Percentiles rank a stretch among this genome's conserved stretches.
Evolutionary conservation across 2,888 invertebrate genomes (phyloP).

Genomic region (Cyclophora punctaria): DNA sequence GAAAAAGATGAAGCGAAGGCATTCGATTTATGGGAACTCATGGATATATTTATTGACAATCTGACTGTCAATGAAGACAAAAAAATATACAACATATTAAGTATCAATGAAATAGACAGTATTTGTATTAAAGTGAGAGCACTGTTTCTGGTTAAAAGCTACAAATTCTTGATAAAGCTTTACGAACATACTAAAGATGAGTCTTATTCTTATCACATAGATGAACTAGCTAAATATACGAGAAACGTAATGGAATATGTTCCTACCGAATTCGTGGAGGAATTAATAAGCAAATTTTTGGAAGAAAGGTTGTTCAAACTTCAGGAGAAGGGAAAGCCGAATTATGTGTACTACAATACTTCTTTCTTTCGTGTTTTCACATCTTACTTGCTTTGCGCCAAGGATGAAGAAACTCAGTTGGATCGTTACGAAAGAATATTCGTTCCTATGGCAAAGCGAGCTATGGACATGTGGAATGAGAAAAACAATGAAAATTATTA

Average conservation of each 20-base stretch:
- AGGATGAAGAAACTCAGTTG: constrained; percentile 32
- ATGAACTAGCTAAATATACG: constrained; percentile 25
- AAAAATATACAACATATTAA: constrained; percentile 36
- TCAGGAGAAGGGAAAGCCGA: too few relatives aligned
- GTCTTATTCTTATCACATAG: constrained; percentile 17
- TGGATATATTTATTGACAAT: constrained; percentile 43
- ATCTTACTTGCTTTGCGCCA: constrained; percentile 34
- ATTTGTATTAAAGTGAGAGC: constrained; percentile 33
- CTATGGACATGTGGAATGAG: constrained; percentile 29
- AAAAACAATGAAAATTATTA: constrained; percentile 17
- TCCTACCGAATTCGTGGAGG: constrained; percentile 31
- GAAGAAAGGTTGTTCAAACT: constrained; percentile 23
- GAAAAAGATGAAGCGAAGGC: constrained; percentile 32
- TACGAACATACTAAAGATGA: constrained; percentile 20
- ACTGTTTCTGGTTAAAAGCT: constrained; percentile 39
- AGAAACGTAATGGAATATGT: constrained; percentile 35
- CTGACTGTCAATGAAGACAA: constrained; percentile 44
- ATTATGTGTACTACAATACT: too few relatives aligned
- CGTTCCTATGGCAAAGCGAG: constrained; percentile 32
- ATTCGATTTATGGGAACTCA: constrained; percentile 33
- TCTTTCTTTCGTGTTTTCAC: constrained; percentile 24
- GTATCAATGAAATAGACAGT: constrained; percentile 18
- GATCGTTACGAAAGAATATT: constrained; percentile 35
- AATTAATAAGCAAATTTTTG: constrained; percentile 33
- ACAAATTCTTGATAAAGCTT: constrained; percentile 37